These are phyloP conservation scores for Leptobrachium ailaonicum DNA, from an alignment of 2,113 vertebrate species.

Conservation along the genomic window DNA sequence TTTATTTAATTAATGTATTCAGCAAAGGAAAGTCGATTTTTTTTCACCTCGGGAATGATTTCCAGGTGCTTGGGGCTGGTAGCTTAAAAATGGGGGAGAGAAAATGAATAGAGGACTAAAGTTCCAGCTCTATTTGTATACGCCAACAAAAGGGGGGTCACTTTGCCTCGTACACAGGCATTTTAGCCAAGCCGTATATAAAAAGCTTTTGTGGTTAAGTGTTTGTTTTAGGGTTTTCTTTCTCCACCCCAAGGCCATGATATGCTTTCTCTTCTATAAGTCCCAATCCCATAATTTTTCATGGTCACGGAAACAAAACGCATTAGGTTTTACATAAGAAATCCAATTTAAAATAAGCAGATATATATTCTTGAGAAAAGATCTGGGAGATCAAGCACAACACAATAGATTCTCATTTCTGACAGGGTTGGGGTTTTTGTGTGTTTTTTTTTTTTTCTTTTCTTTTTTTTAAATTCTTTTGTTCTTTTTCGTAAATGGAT, in stretches of 20 bases:
- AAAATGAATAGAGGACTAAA: conserved; percentile 41
- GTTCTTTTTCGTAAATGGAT: too few species aligned
- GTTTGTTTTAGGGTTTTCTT: conserved; percentile 42
- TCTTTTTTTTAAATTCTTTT: too few species aligned
- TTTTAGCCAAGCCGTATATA: conserved; percentile 8
- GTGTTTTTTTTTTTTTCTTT: too few species aligned
- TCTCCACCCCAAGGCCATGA: conserved; percentile 1
- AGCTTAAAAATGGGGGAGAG: conserved; percentile 30
- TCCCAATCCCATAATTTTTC: conserved; percentile 18
- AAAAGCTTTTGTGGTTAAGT: conserved; percentile 36
- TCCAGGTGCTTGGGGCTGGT: conserved; percentile 62
- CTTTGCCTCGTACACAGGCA: conserved; percentile 15
- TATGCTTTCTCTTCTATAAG: not conserved
- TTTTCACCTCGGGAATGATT: conserved; percentile 56
- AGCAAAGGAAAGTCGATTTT: conserved; percentile 42
- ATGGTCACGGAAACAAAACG: conserved; percentile 31
- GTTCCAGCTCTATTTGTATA: conserved; percentile 38
- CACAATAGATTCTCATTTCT: not conserved
- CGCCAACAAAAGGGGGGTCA: conserved; percentile 26
- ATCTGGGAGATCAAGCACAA: too few species aligned
- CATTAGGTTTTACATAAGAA: conserved; percentile 7
- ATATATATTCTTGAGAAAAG: not conserved
- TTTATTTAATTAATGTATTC: conserved; percentile 71
- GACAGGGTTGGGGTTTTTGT: too few species aligned
- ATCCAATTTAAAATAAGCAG: conserved; percentile 2